These are phyloP conservation scores for Cassiopea xamachana DNA, from an alignment of 30 jellyfish, hydroid and myxozoan species.

Conservation along the genomic window DNA sequence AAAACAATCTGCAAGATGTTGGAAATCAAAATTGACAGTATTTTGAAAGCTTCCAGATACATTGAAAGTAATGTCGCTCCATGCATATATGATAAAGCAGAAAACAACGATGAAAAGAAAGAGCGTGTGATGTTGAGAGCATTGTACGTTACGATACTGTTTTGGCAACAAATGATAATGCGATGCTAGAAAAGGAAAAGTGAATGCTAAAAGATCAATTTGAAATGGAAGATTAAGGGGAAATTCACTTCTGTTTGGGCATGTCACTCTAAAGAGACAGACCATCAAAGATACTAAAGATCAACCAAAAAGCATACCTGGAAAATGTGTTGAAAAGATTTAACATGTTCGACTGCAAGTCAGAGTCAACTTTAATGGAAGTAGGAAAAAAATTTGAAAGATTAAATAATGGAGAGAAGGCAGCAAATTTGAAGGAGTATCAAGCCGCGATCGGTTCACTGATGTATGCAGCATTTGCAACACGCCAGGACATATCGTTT, in stretches of 20 bases:
- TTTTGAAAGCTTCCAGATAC: slow-evolving; percentile 36
- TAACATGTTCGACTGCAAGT: slow-evolving; percentile 52
- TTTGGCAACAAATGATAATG: slow-evolving; percentile 41
- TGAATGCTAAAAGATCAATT: slow-evolving; percentile 1
- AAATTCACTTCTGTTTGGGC: slow-evolving; percentile 38
- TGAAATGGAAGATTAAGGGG: slow-evolving; percentile 70
- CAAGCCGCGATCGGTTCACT: slow-evolving; percentile 36
- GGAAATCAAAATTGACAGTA: slow-evolving; percentile 59
- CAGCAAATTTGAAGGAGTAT: slow-evolving; percentile 26
- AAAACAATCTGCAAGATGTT: slow-evolving; percentile 75
- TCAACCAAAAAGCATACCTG: slow-evolving; percentile 45
- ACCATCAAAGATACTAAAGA: slow-evolving; percentile 8
- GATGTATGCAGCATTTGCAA: slow-evolving; percentile 60
- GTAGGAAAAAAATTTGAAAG: slow-evolving; percentile 2
- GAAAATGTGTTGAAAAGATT: slow-evolving; percentile 50
- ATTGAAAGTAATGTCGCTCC: slow-evolving; percentile 67
- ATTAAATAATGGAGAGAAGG: slow-evolving; percentile 16
- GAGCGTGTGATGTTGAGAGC: slow-evolving; percentile 9
- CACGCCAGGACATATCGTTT: slow-evolving; percentile 62
- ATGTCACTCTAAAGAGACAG: slow-evolving; percentile 64
- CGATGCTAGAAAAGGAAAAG: slow-evolving; percentile 35
- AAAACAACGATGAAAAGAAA: slow-evolving; percentile 8
- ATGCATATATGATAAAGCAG: slow-evolving; percentile 51
- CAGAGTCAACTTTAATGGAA: slow-evolving; percentile 62
- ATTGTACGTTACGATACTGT: slow-evolving; percentile 33